Conservation (phyloP, 2,113 vertebrate genomes). For the Sturnira hondurensis region DNA sequence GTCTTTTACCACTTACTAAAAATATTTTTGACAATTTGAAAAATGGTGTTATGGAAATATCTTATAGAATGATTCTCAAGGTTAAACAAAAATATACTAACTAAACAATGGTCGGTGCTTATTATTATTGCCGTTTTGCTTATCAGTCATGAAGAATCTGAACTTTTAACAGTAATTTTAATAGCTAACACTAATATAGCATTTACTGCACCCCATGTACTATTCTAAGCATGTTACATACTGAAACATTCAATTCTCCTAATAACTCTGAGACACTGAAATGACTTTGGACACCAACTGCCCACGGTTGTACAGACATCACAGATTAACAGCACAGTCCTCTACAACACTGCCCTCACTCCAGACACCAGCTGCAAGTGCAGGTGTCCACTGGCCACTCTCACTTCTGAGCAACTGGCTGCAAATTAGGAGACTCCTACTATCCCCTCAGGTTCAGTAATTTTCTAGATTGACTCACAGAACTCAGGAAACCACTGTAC, state of each 20-base stretch:
- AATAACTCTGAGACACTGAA: not conserved
- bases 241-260: not conserved
- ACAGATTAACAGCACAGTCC: too few relatives aligned
- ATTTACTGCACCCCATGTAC: not conserved
- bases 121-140: not conserved
- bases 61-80: not conserved
- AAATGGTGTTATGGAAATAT: not conserved
- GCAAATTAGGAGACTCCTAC: not conserved
- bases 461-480: not conserved
- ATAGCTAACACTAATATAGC: not conserved
- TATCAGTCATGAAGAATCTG: not conserved
- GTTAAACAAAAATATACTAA: not conserved
- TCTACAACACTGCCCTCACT: too few relatives aligned
- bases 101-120: not conserved
- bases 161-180: not conserved
- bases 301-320: too few relatives aligned
- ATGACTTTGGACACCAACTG: not conserved
- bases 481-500: not conserved
- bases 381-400: not conserved
- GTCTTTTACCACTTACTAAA: not conserved
- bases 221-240: not conserved
- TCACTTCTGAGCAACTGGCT: not conserved
- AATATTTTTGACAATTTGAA: not conserved
- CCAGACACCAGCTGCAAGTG: too few relatives aligned
- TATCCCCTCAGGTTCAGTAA: not conserved